Percentiles rank a stretch among this genome's conserved stretches.
Conservation (phyloP, 1,140 invertebrate species). For the Teleopsis dalmanni region DNA sequence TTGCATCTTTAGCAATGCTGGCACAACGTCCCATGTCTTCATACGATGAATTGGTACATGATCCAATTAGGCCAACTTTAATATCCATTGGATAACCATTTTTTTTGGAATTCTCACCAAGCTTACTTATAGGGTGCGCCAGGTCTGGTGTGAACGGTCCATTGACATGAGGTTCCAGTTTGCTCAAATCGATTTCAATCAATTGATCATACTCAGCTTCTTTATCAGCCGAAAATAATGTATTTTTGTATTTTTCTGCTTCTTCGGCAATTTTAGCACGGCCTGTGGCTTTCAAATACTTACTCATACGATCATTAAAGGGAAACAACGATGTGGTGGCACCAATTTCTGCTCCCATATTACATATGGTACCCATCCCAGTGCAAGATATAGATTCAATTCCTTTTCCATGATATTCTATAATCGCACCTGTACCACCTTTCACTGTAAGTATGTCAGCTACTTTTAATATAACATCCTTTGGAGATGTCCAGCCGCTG, state of each 20-base stretch:
- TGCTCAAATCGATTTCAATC: slow-evolving; percentile 69
- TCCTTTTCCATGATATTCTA: slow-evolving; percentile 96
- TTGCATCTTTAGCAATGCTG: slow-evolving; percentile 85
- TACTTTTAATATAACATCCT: slow-evolving; percentile 96
- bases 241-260: slow-evolving; percentile 67
- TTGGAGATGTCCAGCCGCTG: slow-evolving; percentile 97
- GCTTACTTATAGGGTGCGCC: slow-evolving; percentile 90
- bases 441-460: slow-evolving; percentile 78
- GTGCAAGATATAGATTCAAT: slow-evolving; percentile 98
- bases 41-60: slow-evolving; percentile 99
- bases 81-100: slow-evolving; percentile 94
- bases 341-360: slow-evolving; percentile 99
- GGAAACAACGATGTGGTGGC: slow-evolving; percentile 96
- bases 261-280: slow-evolving; percentile 68
- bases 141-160: slow-evolving; percentile 99
- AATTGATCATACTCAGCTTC: slow-evolving; percentile 81
- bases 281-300: slow-evolving; percentile 87
- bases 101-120: slow-evolving; percentile 79
- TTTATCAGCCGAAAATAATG: slow-evolving; percentile 74
- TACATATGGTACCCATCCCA: slow-evolving; percentile 99
- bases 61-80: slow-evolving; percentile 94
- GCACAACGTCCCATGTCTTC: slow-evolving; percentile 98
- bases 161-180: slow-evolving; percentile 95
- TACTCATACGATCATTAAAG: slow-evolving; percentile 89
- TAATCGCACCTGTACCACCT: slow-evolving; percentile 97